phyloP scores from a whole-genome alignment of 1,140 invertebrate genomes.

The Panagrolaimus sp. region DNA sequence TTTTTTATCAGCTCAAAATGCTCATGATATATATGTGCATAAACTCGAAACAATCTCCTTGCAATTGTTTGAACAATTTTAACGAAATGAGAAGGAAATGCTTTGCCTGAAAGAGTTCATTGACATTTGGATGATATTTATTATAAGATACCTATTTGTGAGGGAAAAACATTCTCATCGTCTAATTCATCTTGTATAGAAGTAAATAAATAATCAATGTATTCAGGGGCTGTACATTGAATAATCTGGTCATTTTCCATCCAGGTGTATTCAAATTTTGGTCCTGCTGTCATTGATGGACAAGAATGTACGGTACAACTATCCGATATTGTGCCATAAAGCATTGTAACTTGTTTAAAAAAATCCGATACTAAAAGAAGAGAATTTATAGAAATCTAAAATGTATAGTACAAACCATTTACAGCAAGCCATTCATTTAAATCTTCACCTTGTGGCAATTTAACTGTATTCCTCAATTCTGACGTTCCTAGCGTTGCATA shows the following conservation, averaged over 20 bases:
- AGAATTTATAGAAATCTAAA: slow-evolving; percentile 1
- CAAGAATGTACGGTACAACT: slow-evolving; percentile 97
- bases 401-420: slow-evolving; percentile 72
- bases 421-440: slow-evolving; percentile 99
- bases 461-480: slow-evolving; percentile 86
- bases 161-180: slow-evolving; percentile 95
- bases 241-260: slow-evolving; percentile 98
- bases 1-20: slow-evolving; percentile 96
- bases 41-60: slow-evolving; percentile 93
- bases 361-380: slow-evolving; percentile 83
- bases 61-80: slow-evolving; percentile 94
- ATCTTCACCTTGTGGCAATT: slow-evolving; percentile 96
- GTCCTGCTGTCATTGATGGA: slow-evolving; percentile 86
- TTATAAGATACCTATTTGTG: slow-evolving; percentile 84
- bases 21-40: slow-evolving; percentile 99
- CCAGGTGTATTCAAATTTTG: slow-evolving; percentile 99
- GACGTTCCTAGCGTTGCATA: slow-evolving; percentile 94
- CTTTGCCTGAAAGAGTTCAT: slow-evolving; percentile 35
- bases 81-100: slow-evolving; percentile 66
- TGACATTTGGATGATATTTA: neutral
- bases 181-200: slow-evolving; percentile 99
- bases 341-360: slow-evolving; percentile 99
- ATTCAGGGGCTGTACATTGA: slow-evolving; percentile 97
- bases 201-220: slow-evolving; percentile 99
- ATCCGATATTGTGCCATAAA: slow-evolving; percentile 98